Base-by-base conservation (phyloP, 1,140 invertebrate species). In the Cydia fagiglandana region DNA sequence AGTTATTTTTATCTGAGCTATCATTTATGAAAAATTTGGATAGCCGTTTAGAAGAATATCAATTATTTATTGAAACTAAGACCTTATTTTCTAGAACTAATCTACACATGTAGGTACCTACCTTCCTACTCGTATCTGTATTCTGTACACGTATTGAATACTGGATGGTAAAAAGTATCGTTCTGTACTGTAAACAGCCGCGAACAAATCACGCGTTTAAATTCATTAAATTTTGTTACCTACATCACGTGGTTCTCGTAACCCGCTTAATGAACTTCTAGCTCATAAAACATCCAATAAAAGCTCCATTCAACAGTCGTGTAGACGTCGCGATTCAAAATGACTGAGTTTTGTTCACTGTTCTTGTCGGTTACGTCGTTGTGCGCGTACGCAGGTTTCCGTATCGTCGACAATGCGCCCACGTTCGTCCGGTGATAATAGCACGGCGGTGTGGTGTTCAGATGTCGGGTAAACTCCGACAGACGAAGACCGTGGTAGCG, bases 371-470 rank as follows among this genome's bases (percentile, higher is more conserved):
- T 53, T 53, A 4, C 50, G 50, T 17, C n/a, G 50, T 53, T 53
- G 15, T 53, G 50, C 15, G 50, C 17, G 15, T 17, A 17, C 50
- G 50, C 50, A 53, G n/a, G 50, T 53, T 53, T 53, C 50, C 50
- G 50, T 75, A 75, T 47, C 73, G 75, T 61, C 73, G 77, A 78
- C 77, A 75, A 77, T 24, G 17, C 77, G 76, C 79, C 79, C 77
- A 82, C 80, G 74, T 50, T 73, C 77, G 79, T 82, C 78, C 77
- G 75, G 75, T 61, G 45, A 50, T 53, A 50, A 61, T 73, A 38
- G 24, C 34, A 68, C 56, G 41, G 34, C 34, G 73, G 4, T n/a
- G 50, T 13, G 45, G 13, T 15, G 12, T 15, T 15, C 47, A 50
- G 47, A 50, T 50, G 47, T 50, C 47, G 47, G 47, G 47, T 50